Evolutionary conservation across 30 jellyfish, hydroid and myxozoan genomes (phyloP).

Genomic region (Aurelia sp.): DNA sequence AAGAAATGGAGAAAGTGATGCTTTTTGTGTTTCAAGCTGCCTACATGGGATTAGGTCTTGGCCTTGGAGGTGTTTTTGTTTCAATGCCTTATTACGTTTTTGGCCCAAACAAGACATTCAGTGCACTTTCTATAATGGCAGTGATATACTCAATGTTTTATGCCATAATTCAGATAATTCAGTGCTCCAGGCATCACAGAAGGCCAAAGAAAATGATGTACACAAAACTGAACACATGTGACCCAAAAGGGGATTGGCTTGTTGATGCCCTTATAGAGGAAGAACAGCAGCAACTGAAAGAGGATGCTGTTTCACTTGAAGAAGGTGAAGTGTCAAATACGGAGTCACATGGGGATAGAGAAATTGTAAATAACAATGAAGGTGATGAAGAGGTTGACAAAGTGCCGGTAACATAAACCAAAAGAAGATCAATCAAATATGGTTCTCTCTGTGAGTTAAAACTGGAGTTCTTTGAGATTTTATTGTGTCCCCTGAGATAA

Average conservation of each 20-base stretch:
- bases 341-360: slow-evolving; percentile 1
- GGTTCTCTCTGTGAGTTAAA: too few relatives aligned
- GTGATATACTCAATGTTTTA: slow-evolving; percentile 25
- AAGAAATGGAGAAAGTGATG: slow-evolving; percentile 72
- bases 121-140: slow-evolving; percentile 57
- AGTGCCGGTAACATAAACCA: not conserved
- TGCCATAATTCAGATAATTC: slow-evolving; percentile 14
- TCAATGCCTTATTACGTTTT: slow-evolving; percentile 62
- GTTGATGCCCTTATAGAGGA: slow-evolving; percentile 69
- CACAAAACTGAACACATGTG: slow-evolving; percentile 47
- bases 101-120: slow-evolving; percentile 62
- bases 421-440: slow-evolving; percentile 9
- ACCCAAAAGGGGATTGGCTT: slow-evolving; percentile 71
- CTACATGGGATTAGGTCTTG: slow-evolving; percentile 77
- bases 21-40: slow-evolving; percentile 63
- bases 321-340: not conserved
- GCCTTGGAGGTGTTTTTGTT: slow-evolving; percentile 67
- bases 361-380: not conserved
- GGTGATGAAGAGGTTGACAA: not conserved
- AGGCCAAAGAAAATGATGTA: slow-evolving; percentile 24
- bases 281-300: slow-evolving; percentile 16
- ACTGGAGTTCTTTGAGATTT: too few relatives aligned
- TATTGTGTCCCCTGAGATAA: too few relatives aligned
- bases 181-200: not conserved
- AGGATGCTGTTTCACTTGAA: not conserved